Evolutionary conservation across 2,113 vertebrate genomes (phyloP).

Genomic region (Mohoua ochrocephala): DNA sequence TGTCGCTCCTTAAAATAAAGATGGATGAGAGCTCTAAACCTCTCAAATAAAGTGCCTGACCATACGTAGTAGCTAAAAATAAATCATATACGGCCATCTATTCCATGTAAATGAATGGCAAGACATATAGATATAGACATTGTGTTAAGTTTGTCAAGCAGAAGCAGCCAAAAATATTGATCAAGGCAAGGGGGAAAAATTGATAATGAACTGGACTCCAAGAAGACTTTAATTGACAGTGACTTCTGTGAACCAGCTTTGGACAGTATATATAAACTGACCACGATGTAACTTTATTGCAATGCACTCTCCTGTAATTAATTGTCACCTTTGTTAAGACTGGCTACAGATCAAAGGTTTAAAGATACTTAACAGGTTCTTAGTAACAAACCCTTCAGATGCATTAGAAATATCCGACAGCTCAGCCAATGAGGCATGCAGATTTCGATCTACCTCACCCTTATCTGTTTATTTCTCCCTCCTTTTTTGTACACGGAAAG

Average conservation of each 20-base stretch:
- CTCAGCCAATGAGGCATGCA: constrained; percentile 53
- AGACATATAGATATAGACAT: constrained; percentile 65
- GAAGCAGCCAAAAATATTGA: constrained; percentile 73
- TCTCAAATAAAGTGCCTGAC: constrained; percentile 60
- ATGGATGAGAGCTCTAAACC: constrained; percentile 53
- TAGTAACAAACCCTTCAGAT: constrained; percentile 61
- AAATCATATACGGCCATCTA: constrained; percentile 58
- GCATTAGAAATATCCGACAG: constrained; percentile 67
- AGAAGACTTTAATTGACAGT: constrained; percentile 72
- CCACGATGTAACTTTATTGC: constrained; percentile 68
- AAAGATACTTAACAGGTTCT: constrained; percentile 66
- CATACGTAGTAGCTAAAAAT: constrained; percentile 56
- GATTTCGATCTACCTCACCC: constrained; percentile 55
- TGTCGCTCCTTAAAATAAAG: constrained; percentile 59
- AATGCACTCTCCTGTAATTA: constrained; percentile 73
- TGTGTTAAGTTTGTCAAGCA: constrained; percentile 61
- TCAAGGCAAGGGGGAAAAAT: constrained; percentile 50
- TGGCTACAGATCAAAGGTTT: constrained; percentile 74
- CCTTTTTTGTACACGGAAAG: constrained; percentile 40
- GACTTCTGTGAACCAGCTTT: constrained; percentile 65
- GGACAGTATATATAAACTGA: constrained; percentile 68
- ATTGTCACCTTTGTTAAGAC: constrained; percentile 76
- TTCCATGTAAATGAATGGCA: constrained; percentile 69
- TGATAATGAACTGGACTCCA: constrained; percentile 70
- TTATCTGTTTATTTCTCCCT: constrained; percentile 57